A percentile compares a stretch with the other conserved stretches of the same genome.
These are phyloP conservation scores for Brachyopa scutellaris DNA, from an alignment of 2,888 invertebrate genomes.

Conservation along the genomic window DNA sequence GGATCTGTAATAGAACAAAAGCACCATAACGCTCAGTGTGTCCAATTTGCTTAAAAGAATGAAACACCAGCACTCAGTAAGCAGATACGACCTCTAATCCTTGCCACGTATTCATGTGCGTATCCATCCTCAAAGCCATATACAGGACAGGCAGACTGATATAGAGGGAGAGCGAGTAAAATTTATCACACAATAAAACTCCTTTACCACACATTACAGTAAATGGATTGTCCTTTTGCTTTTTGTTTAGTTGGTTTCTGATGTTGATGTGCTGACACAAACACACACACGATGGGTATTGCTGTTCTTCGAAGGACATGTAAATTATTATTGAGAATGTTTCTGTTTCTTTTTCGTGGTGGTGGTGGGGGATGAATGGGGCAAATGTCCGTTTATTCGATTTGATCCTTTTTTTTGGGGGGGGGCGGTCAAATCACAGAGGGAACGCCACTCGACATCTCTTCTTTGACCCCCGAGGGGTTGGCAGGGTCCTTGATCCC, in stretches of 20 bases:
- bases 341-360: conserved; percentile 61
- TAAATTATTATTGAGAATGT: conserved; percentile 71
- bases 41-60: conserved; percentile 67
- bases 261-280: conserved; percentile 38
- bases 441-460: conserved; percentile 43
- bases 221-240: conserved; percentile 71
- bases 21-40: conserved; percentile 58
- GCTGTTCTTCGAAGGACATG: conserved; percentile 60
- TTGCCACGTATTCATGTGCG: conserved; percentile 63
- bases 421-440: neutral
- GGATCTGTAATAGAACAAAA: conserved; percentile 57
- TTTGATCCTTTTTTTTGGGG: conserved; percentile 46
- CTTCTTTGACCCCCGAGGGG: conserved; percentile 54
- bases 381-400: conserved; percentile 46
- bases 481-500: conserved; percentile 49
- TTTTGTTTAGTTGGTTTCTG: conserved; percentile 45
- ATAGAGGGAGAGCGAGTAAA: conserved; percentile 35
- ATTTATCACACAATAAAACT: conserved; percentile 72
- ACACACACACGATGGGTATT: conserved; percentile 25
- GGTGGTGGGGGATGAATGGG: conserved; percentile 6
- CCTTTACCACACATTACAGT: conserved; percentile 72
- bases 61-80: conserved; percentile 45
- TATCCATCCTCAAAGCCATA: conserved; percentile 24
- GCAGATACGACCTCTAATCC: conserved; percentile 67
- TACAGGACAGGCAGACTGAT: conserved; percentile 4